Base-by-base conservation (phyloP, 2,888 invertebrate genomes). In the Cantharis rufa region DNA sequence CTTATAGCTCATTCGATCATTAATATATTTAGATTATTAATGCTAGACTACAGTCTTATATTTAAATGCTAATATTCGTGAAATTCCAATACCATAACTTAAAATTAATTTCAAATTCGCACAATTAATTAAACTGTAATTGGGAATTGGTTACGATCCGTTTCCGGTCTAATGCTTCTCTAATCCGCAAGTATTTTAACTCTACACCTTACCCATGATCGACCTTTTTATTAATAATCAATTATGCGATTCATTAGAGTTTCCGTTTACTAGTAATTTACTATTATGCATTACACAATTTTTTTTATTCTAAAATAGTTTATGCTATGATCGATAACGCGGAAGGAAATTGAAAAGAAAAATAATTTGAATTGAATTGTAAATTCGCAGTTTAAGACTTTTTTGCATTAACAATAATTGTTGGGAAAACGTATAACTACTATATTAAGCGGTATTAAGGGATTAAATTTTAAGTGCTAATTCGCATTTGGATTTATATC, bases 211-310 rank as follows among this genome's bases (percentile, higher is more conserved):
- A 62, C 48, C 72, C n/a, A 68, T 70, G 77, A 77, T 78, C 80
- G 78, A 75, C 74, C 77, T 69, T 72, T 64, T 78, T 75, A 77
- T 77, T 80, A 78, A 78, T 78, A 78, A 78, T 80, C 80, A 80
- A 80, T 80, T 77, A 77, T 70, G 73, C 75, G 74, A 78, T 77
- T 71, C 74, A 77, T 77, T 77, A 63, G 70, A 72, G 69, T 69
- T 72, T 72, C 28, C 64, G 62, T 69, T 74, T 66, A 3, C 21
- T n/a, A n/a, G n/a, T n/a, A n/a, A 18, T 18, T 18, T 18, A 63
- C 21, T 16, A 11, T 24, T 2, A 48, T 48, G 7, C 48, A 48
- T 7, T 48, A n/a, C n/a, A 48, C 21, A 7, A 24, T 24, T 24
- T 24, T 24, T 24, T 24, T 24, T 24, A 24, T 24, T 24, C 24